Percentiles rank a stretch among this genome's conserved stretches.
These are phyloP conservation scores for Caenorhabditis latens DNA, from an alignment of 1,140 invertebrate genomes.

Conservation along the genomic window DNA sequence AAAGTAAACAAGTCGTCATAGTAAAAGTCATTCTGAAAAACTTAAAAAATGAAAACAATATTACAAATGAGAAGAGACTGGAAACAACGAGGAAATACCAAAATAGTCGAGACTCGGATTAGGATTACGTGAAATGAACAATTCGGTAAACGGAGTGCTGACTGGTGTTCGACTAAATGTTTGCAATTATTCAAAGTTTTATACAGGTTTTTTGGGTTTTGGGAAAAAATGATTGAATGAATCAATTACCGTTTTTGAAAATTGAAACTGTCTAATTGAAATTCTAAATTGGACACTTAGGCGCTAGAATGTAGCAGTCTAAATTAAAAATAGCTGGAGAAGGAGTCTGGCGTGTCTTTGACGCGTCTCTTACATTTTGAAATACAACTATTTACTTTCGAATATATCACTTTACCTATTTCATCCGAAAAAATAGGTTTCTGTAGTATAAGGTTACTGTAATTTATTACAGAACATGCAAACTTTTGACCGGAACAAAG, in stretches of 20 bases:
- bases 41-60: constrained; percentile 19
- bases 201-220: neutral
- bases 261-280: neutral
- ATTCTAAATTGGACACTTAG: neutral
- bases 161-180: neutral
- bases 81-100: neutral
- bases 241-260: neutral
- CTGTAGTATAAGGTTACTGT: too few species aligned
- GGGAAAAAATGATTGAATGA: neutral
- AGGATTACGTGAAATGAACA: constrained; percentile 42
- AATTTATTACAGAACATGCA: too few species aligned
- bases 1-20: neutral
- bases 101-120: constrained; percentile 41
- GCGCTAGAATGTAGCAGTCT: neutral
- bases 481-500: too few species aligned
- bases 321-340: neutral
- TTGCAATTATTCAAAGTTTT: constrained; percentile 4
- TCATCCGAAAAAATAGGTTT: too few species aligned
- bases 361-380: too few species aligned
- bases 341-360: too few species aligned
- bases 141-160: constrained; percentile 5
- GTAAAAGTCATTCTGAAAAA: constrained; percentile 13
- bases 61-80: neutral
- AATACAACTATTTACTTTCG: too few species aligned
- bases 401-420: too few species aligned